Base-by-base conservation (phyloP, 2,797 vertebrate genomes). In the Otolemur crassicaudatus region DNA sequence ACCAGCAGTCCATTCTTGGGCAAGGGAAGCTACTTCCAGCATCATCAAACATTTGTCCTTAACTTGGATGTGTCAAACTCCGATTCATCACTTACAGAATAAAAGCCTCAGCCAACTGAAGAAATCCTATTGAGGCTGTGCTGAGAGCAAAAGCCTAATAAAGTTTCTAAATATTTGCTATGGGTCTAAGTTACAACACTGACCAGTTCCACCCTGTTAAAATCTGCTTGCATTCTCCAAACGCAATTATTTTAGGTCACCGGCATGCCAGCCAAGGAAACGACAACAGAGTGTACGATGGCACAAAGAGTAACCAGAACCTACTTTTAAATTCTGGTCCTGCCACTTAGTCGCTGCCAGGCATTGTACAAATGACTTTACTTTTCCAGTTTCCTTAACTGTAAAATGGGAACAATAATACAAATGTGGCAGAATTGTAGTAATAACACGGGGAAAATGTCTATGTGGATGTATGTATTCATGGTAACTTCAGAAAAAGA, bases 91-190 rank as follows among this genome's bases (percentile, higher is more conserved):
- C 65, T 61, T 85, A 58, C 0, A 77, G 37, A n/a, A 87, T 53
- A 23, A 37, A 93, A 69, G 69, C n/a, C 60, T n/a, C 19, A 12
- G 69, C 85, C 92, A 83, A 70, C 58, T 60, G 73, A 92, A 70
- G 87, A 95, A 85, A 90, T 60, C 56, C 69, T 84, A 1, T 79
- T 79, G 90, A 95, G 70, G 49, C 56, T 7, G 58, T 11, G 53
- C 61, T 84, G 65, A 90, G 31, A 97, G 87, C 67, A 60, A 96
- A 93, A 73, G 43, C 56, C 90, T 92, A 89, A 83, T 90, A 94
- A 95, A 95, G 43, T 87, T 76, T 97, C 96, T 90, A 96, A 97
- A 94, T 97, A 96, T 95, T 97, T 97, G 95, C 96, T 82, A 87
- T 17, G 83, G 84, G 96, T 85, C 93, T 73, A 53, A 90, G 81